Conservation (phyloP, 2,888 invertebrate species). For the Sarcophaga rosellei region DNA sequence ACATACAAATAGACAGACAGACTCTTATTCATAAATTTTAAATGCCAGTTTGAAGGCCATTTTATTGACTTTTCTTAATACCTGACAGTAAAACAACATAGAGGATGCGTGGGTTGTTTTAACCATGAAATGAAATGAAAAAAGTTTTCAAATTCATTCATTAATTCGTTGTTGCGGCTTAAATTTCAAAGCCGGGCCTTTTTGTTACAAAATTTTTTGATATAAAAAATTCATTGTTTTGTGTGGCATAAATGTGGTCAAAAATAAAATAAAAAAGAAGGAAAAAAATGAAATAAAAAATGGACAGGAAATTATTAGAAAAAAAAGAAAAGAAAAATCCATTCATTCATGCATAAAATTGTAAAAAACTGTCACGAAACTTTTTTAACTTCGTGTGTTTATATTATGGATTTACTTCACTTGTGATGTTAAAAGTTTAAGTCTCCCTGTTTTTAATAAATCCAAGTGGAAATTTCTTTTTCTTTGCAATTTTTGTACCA, state of each 20-base stretch:
- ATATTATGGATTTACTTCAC: too few species aligned
- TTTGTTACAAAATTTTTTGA: constrained; percentile 1
- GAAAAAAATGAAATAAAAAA: background rate
- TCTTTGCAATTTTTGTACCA: background rate
- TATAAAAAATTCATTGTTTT: background rate
- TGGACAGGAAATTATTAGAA: constrained; percentile 44
- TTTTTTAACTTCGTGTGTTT: too few species aligned
- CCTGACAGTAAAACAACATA: too few species aligned
- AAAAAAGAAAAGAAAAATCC: background rate
- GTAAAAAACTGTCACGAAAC: background rate
- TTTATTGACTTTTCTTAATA: constrained; percentile 50
- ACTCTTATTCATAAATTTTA: constrained; percentile 34
- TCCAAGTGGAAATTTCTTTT: background rate
- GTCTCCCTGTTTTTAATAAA: too few species aligned
- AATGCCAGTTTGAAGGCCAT: constrained; percentile 27
- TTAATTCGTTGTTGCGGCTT: constrained; percentile 18
- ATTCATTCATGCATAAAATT: background rate
- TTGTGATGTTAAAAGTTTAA: too few species aligned
- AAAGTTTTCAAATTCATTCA: constrained; percentile 26
- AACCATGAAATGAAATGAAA: background rate
- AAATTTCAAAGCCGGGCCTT: constrained; percentile 38
- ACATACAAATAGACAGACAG: background rate
- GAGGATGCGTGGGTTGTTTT: constrained; percentile 47
- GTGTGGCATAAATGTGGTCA: background rate
- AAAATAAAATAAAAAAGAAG: background rate